Base-by-base conservation (phyloP, 2,888 invertebrate genomes). In the Myopa testacea region DNA sequence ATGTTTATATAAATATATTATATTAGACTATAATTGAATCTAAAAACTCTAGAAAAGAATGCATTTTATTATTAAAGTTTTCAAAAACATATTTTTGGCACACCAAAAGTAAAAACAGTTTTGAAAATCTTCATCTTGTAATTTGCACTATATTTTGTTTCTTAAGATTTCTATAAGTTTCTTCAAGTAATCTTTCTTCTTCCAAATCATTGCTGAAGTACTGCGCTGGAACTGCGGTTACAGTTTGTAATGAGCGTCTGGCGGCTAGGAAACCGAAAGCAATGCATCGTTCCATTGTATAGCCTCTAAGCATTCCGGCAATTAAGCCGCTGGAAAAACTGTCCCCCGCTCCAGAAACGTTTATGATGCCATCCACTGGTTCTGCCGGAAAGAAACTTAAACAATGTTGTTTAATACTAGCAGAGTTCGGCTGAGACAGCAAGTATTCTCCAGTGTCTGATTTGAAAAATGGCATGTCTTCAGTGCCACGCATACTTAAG, bases 341-440 rank as follows among this genome's bases (percentile, higher is more conserved):
- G 85, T 96, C 96, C 2, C 95, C 95, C 34, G 95, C 95, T 5
- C 95, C 96, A n/a, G 95, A 95, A 0, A 95, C 95, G 90, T 93
- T 95, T 73, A 92, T 91, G 16, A 95, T 87, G 73, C 90, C 83
- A 1, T 78, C 45, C 2, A 87, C 81, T 73, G 76, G 74, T 1
- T 84, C 84, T 1, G 87, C 87, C 0, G 81, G 77, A 78, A 84
- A 87, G 74, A 84, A 87, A 10, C 84, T 80, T 0, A 80, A 78
- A 6, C 19, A 75, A 71, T 77, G 86, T 45, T 62, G 26, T 50
- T 68, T 12, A 62, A 67, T 76, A 4, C 10, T 40, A 50, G 38
- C 10, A 3, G 40, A 12, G 3, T 68, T 75, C 63, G n/a, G 62
- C 55, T 65, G 76, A 37, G 75, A 34, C 16, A 50, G 52, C 37